Evolutionary conservation across 2,888 invertebrate species (phyloP).

Genomic region (Ectemnius cavifrons): DNA sequence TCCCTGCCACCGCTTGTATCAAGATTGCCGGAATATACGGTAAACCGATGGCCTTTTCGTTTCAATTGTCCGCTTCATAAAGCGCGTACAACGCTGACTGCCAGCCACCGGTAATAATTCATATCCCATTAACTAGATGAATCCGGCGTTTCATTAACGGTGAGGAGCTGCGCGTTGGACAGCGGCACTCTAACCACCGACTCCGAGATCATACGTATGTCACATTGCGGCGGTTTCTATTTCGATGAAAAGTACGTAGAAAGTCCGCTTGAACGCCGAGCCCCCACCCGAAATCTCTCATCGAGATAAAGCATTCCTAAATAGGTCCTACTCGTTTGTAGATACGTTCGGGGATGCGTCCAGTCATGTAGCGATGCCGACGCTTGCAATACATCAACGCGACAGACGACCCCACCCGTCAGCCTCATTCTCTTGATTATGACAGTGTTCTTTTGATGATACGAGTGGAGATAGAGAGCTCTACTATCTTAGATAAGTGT

Average conservation of each 20-base stretch:
- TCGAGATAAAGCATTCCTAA: neutral
- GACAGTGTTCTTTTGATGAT: conserved; percentile 35
- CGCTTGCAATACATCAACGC: conserved; percentile 85
- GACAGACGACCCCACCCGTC: conserved; percentile 41
- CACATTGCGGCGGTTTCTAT: conserved; percentile 97
- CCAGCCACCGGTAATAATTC: neutral
- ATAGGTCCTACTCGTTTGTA: conserved; percentile 69
- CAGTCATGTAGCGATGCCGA: conserved; percentile 96
- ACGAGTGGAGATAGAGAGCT: neutral
- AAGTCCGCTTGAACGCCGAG: too few species aligned
- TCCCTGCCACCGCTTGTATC: conserved; percentile 98
- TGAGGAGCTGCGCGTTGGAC: conserved; percentile 96
- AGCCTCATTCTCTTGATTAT: conserved; percentile 53
- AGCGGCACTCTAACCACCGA: conserved; percentile 97
- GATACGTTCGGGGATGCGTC: conserved; percentile 95
- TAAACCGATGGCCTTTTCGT: conserved; percentile 77
- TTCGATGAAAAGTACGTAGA: conserved; percentile 87
- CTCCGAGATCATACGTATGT: conserved; percentile 97
- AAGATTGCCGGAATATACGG: conserved; percentile 96
- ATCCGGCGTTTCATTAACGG: conserved; percentile 88
- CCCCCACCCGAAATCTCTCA: too few species aligned
- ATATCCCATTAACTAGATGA: conserved; percentile 81
- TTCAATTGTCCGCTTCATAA: conserved; percentile 35
- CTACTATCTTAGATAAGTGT: conserved; percentile 1
- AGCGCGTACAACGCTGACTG: neutral